A percentile compares a stretch with the other conserved stretches of the same genome.
Evolutionary conservation across 2,797 vertebrate species (phyloP).

Genomic region (Periparus ater): DNA sequence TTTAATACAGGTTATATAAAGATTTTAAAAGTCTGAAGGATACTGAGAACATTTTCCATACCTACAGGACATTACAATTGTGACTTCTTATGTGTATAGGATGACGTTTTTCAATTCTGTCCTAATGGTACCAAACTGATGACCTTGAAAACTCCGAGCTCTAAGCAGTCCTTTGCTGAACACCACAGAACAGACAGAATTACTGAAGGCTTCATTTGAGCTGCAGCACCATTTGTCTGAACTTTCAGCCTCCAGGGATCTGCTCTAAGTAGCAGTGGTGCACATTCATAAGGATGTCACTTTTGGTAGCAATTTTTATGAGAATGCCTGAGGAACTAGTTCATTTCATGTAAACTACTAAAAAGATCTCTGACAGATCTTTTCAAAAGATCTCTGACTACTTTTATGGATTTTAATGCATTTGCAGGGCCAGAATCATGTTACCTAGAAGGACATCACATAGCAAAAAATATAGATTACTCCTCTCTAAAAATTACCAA

Average conservation of each 20-base stretch:
- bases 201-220: background rate
- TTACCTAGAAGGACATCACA: background rate
- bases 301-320: background rate
- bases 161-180: background rate
- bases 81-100: background rate
- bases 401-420: background rate
- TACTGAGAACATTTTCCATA: background rate
- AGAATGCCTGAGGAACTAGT: background rate
- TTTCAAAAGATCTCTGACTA: background rate
- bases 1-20: background rate
- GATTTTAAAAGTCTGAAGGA: background rate
- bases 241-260: background rate
- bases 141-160: background rate
- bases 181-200: background rate
- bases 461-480: background rate
- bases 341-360: slow-evolving; percentile 11
- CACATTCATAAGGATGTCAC: background rate
- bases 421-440: background rate
- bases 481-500: background rate
- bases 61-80: background rate
- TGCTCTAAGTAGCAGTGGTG: background rate
- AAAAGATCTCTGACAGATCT: background rate
- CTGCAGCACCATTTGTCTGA: background rate
- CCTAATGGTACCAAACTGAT: background rate
- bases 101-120: background rate